These are phyloP conservation scores for Cecidostiba fungosa DNA, from an alignment of 2,888 invertebrate genomes.

Conservation along the genomic window DNA sequence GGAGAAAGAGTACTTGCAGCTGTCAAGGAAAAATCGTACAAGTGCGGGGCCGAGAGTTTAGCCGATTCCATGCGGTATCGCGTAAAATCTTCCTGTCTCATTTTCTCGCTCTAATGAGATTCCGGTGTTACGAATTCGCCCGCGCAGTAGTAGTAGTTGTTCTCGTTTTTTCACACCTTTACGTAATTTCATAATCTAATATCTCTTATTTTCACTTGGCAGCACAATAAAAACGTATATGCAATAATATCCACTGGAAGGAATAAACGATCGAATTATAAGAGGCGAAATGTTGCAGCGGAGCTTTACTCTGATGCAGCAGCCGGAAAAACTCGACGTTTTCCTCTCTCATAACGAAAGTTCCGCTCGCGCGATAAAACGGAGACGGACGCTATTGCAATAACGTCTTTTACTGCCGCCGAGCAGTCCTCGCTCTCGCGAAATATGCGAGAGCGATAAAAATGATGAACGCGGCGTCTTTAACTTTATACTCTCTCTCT, in stretches of 20 bases:
- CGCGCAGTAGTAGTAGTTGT: not conserved
- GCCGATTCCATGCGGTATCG: slow-evolving; percentile 11
- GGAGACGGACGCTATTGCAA: not conserved
- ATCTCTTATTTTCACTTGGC: not conserved
- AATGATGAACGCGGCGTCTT: not conserved
- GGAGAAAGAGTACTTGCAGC: not conserved
- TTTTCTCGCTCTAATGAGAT: slow-evolving; percentile 11
- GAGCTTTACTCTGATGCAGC: not conserved
- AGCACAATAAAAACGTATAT: not conserved
- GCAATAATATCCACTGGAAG: no score
- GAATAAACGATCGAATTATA: not conserved
- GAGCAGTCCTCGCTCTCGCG: not conserved
- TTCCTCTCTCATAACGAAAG: not conserved
- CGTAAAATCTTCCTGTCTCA: not conserved
- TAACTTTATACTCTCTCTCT: not conserved
- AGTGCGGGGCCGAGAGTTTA: slow-evolving; percentile 22
- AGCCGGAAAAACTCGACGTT: not conserved
- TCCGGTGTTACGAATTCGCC: not conserved
- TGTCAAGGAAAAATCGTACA: slow-evolving; percentile 34
- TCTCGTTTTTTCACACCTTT: not conserved
- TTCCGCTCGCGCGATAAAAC: not conserved
- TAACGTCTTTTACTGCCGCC: slow-evolving; percentile 6
- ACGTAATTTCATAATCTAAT: slow-evolving; percentile 20
- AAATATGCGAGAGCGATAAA: slow-evolving; percentile 11
- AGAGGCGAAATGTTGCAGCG: not conserved